Evolutionary conservation across 2,113 vertebrate genomes (phyloP).

Genomic region (Balaeniceps rex): DNA sequence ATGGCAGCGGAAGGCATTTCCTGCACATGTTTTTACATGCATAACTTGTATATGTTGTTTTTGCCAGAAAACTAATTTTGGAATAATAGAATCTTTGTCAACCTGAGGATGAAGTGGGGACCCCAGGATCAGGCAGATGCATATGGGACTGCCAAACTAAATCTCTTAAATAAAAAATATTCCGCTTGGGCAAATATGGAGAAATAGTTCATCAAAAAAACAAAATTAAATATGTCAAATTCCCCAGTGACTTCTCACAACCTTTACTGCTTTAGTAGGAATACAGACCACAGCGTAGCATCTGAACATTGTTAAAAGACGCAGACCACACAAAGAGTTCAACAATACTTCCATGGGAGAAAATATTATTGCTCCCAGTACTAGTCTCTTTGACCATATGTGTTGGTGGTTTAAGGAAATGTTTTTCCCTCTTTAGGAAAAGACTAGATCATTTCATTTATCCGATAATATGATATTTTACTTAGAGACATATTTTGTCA

Average conservation of each 20-base stretch:
- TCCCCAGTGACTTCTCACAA: slow-evolving; percentile 30
- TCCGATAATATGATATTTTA: neutral
- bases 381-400: slow-evolving; percentile 17
- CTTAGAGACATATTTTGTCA: slow-evolving; percentile 37
- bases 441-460: slow-evolving; percentile 36
- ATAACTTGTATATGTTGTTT: neutral
- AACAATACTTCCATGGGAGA: slow-evolving; percentile 50
- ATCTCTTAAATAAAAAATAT: slow-evolving; percentile 32
- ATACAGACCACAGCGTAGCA: slow-evolving; percentile 43
- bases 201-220: neutral
- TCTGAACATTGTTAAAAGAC: slow-evolving; percentile 57
- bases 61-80: slow-evolving; percentile 8
- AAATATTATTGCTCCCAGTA: slow-evolving; percentile 45
- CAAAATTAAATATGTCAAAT: slow-evolving; percentile 14
- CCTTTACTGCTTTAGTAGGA: slow-evolving; percentile 46
- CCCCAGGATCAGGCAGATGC: neutral
- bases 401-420: slow-evolving; percentile 41
- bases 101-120: neutral
- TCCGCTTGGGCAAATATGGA: slow-evolving; percentile 25
- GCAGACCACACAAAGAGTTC: slow-evolving; percentile 63
- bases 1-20: neutral
- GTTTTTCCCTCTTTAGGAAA: slow-evolving; percentile 53
- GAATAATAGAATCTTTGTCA: neutral
- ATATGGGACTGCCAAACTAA: neutral
- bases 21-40: neutral